Evolutionary conservation across 2,888 invertebrate species (phyloP).

Genomic region (Sphinx pinastri): DNA sequence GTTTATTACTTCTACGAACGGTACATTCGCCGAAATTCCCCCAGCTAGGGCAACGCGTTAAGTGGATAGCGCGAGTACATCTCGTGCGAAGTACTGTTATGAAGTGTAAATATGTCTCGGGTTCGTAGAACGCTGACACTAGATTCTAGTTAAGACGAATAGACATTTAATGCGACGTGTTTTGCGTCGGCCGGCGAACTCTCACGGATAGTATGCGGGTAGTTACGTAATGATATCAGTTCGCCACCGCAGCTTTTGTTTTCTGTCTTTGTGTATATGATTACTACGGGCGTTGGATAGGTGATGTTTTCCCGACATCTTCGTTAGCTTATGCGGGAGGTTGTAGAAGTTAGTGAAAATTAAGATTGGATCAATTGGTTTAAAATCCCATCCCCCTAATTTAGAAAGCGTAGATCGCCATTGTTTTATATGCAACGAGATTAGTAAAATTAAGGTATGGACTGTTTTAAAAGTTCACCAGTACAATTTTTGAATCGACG

Average conservation of each 20-base stretch:
- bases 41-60: background rate
- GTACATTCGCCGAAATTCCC: background rate
- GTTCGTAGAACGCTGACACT: constrained; percentile 10
- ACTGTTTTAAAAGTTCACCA: no score
- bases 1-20: background rate
- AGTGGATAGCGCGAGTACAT: background rate
- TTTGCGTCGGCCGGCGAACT: background rate
- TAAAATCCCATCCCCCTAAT: no score
- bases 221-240: background rate
- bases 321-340: no score
- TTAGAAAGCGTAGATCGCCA: no score
- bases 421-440: no score
- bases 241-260: background rate
- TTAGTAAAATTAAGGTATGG: no score
- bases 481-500: no score
- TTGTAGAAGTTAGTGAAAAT: no score
- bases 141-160: background rate
- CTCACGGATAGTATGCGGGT: background rate
- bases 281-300: no score
- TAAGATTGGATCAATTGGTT: no score
- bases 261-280: no score
- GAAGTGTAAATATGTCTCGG: background rate
- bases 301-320: no score
- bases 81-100: background rate
- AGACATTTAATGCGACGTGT: background rate